Percentiles rank a stretch among this genome's conserved stretches.
Conservation (phyloP, 2,113 vertebrate species). For the Gymnocephalus cernua region DNA sequence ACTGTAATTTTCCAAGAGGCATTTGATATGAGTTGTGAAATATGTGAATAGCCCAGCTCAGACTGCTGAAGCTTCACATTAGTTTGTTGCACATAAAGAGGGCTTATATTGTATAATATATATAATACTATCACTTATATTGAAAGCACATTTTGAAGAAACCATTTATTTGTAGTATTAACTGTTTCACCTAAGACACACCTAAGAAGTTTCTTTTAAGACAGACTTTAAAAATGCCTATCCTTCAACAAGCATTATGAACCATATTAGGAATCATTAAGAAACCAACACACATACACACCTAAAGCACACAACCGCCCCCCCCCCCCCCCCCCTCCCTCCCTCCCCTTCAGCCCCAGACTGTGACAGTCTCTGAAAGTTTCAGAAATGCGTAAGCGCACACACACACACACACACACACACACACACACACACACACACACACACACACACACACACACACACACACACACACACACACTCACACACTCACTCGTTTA, state of each 20-base stretch:
- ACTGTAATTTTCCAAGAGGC: not conserved
- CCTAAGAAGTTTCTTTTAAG: not conserved
- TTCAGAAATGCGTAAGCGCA: slow-evolving; percentile 19
- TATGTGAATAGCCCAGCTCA: not conserved
- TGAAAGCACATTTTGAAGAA: not conserved
- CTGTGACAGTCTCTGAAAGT: slow-evolving; percentile 1
- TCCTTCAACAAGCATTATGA: not conserved
- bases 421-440: not conserved
- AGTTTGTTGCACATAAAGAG: not conserved
- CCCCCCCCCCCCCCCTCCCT: too few relatives aligned
- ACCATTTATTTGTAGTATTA: not conserved
- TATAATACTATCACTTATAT: not conserved
- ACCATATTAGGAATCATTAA: not conserved
- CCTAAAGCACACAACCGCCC: not conserved
- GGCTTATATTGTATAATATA: too few relatives aligned
- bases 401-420: slow-evolving; percentile 41
- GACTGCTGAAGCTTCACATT: not conserved
- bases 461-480: slow-evolving; percentile 38
- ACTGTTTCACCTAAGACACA: too few relatives aligned
- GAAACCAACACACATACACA: not conserved
- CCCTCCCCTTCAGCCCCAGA: not conserved
- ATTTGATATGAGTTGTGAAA: not conserved
- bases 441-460: slow-evolving; percentile 34
- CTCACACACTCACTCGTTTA: slow-evolving; percentile 60
- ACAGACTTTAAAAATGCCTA: not conserved